Conservation (phyloP, 30 jellyfish, hydroid and myxozoan species). For the Pelagia noctiluca region DNA sequence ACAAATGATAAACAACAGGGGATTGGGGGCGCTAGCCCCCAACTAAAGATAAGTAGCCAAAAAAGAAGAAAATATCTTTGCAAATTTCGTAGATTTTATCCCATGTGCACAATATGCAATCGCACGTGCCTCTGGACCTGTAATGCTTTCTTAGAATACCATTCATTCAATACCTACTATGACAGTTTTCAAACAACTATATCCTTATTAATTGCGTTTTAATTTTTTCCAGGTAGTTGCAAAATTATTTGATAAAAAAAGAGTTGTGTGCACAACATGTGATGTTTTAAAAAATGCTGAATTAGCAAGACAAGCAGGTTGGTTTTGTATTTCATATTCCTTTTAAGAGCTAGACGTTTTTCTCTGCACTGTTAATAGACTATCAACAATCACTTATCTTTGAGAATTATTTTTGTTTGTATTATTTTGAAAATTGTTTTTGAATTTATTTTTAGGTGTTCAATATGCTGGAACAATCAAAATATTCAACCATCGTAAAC, state of each 20-base stretch:
- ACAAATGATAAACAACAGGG: too few species aligned
- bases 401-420: not conserved
- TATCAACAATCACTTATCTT: not conserved
- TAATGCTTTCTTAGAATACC: too few species aligned
- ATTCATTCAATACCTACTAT: not conserved
- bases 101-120: not conserved
- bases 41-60: not conserved
- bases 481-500: constrained; percentile 82
- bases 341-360: not conserved
- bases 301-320: constrained; percentile 83
- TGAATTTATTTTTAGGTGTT: constrained; percentile 44
- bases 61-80: not conserved
- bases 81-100: not conserved
- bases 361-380: not conserved
- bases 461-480: constrained; percentile 78
- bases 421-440: not conserved
- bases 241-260: constrained; percentile 67
- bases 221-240: constrained; percentile 80
- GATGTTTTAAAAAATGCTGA: constrained; percentile 69
- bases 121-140: too few species aligned
- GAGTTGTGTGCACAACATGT: constrained; percentile 73
- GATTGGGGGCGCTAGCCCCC: too few species aligned
- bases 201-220: not conserved
- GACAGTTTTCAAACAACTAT: not conserved
- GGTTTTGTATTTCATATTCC: not conserved